Base-by-base conservation (phyloP, 2,797 vertebrate genomes). In the Anguilla obscura region DNA sequence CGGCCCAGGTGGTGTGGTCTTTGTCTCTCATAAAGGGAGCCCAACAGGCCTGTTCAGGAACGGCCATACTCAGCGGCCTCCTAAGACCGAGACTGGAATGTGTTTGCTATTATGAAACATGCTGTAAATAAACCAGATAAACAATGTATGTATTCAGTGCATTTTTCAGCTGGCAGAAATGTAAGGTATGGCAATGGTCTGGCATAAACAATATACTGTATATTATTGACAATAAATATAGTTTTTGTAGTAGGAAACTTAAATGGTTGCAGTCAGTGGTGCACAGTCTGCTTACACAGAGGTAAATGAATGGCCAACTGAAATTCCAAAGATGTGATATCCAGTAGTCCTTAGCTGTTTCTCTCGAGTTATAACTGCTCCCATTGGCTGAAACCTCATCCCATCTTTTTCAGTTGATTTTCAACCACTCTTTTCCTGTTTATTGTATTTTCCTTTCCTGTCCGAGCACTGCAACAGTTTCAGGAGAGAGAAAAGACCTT, bases 51-150 rank as follows among this genome's bases (percentile, higher is more conserved):
- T 36, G 4, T 45, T 45, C 36, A 45, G 74, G 27, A 50, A 24
- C 18, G 18, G 45, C 21, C 45, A 80, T 45, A 18, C 14, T 24
- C 4, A 48, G 76, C 24, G 16, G 33, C 36, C 24, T 24, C 24
- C 40, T 48, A 2, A 24, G 45, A 24, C 16, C n/a, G 40, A 82
- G 21, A 40, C 74, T 76, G 30, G 40, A 50, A 48, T 82, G 18
- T 82, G 27, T 82, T 82, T 82, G 33, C 74, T 58, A 58, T 27
- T n/a, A 50, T 79, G 74, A 79, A 24, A 50, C 79, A 21, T 48
- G 14, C 7, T 79, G 74, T 79, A 48, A 82, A 82, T 82, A 50
- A 50, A 80, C 36, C 76, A 7, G 76, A 50, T 7, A 82, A 48
- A 48, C 40, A 50, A n/a, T 18, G 33, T 50, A 6, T 21, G 33